Base-by-base conservation (phyloP, 2,888 invertebrate genomes). In the Idaea dimidiata region DNA sequence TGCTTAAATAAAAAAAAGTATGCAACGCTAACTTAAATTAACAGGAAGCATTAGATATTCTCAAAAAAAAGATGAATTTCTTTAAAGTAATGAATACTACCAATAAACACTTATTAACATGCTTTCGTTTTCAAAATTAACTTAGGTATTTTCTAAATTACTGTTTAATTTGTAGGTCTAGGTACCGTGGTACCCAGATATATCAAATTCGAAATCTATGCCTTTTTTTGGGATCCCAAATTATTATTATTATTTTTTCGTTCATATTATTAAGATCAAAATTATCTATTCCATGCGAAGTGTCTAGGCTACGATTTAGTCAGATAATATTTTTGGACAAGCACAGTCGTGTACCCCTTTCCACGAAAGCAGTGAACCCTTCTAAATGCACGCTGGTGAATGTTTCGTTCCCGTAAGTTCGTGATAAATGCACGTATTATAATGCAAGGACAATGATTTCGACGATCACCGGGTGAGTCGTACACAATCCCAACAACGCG, bases 321-420 rank as follows among this genome's bases (percentile, higher is more conserved):
- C 80, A 82, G 80, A 86, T 83, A 80, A 86, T 83, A 80, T 86
- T 83, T 83, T 82, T 87, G 80, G 79, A 81, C 80, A 80, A 78
- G 68, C 72, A 68, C 74, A 72, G 74, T 73, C 72, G 87, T 86
- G 84, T 85, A 75, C 74, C 84, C 90, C 85, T 82, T 86, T 88
- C 88, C 89, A 87, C 83, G 78, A 80, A 91, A 91, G 92, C 92
- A 84, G 91, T 92, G 91, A 87, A 75, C 86, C 88, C 85, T 78
- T 82, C 76, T 82, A 80, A 77, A 88, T 88, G 89, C 89, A 88
- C 89, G 88, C 82, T 80, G 80, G 89, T 90, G 89, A 82, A 71
- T 76, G 82, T 81, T 6, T 56, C 16, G 78, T 79, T 80, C 85
- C 78, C 77, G 79, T 76, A 87, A 82, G 82, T 77, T 80, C 79